Percentiles rank a stretch among this genome's conserved stretches.
phyloP scores from a whole-genome alignment of 2,113 vertebrate species.

The Hepsetus odoe region DNA sequence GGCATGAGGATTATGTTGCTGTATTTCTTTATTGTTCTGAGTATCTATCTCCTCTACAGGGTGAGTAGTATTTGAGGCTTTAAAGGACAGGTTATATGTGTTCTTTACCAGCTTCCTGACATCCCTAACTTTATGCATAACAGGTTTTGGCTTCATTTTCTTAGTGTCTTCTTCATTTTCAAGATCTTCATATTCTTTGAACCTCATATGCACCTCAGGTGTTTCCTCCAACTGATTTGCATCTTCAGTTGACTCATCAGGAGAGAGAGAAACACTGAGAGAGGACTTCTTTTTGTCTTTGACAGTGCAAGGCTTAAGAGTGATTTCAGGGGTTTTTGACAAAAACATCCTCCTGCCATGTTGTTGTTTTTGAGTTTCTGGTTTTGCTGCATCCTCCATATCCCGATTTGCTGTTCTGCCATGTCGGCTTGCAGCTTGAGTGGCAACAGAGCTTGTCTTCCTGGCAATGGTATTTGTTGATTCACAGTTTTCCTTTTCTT shows the following conservation, averaged over 20 bases:
- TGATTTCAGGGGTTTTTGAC: constrained; percentile 73
- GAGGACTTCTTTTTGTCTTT: constrained; percentile 72
- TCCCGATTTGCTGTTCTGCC: constrained; percentile 63
- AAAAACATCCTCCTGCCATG: constrained; percentile 58
- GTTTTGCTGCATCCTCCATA: constrained; percentile 54
- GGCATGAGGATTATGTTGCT: constrained; percentile 50
- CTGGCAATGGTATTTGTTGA: constrained; percentile 63
- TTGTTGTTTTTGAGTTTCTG: constrained; percentile 63
- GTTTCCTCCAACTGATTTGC: constrained; percentile 14
- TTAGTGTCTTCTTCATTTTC: constrained; percentile 61
- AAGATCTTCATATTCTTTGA: constrained; percentile 8
- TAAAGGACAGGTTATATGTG: constrained; percentile 84
- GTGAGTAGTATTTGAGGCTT: constrained; percentile 47
- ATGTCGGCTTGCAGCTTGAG: constrained; percentile 48
- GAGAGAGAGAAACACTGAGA: constrained; percentile 62
- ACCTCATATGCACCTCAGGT: constrained; percentile 1
- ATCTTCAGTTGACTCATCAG: constrained; percentile 53
- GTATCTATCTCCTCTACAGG: constrained; percentile 45
- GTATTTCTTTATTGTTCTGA: constrained; percentile 52
- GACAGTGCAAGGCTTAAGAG: constrained; percentile 57
- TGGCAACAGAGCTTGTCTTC: constrained; percentile 58
- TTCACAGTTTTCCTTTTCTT: constrained; percentile 54
- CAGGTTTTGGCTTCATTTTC: constrained; percentile 60
- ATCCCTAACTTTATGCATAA: constrained; percentile 83
- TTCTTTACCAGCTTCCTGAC: constrained; percentile 89